phyloP scores from a whole-genome alignment of 2,888 invertebrate genomes.

The Allygus modestus region DNA sequence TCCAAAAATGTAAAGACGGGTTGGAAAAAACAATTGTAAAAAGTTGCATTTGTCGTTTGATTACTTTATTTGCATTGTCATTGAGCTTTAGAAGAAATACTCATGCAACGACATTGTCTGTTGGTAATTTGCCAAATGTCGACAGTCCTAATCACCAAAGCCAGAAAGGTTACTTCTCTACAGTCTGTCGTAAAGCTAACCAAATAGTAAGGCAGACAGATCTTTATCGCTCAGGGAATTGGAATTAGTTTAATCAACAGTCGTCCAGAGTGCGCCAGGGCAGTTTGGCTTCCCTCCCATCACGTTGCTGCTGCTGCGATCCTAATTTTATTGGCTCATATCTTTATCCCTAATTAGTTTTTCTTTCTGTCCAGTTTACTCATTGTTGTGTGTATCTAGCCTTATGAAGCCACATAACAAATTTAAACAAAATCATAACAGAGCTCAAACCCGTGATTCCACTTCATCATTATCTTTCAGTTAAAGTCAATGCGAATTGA shows the following conservation, averaged over 20 bases:
- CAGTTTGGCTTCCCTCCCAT: conserved; percentile 8
- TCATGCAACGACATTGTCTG: neutral
- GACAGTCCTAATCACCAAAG: neutral
- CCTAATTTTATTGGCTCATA: neutral
- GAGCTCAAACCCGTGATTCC: too few species aligned
- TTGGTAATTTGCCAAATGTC: neutral
- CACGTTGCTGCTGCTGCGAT: neutral
- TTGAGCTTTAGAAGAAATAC: too few species aligned
- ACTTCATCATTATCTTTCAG: too few species aligned
- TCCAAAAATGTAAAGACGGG: too few species aligned
- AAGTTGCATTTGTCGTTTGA: too few species aligned
- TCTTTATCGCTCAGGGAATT: neutral
- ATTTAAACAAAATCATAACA: too few species aligned
- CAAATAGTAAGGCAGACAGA: neutral
- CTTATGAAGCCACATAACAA: too few species aligned
- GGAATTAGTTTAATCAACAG: neutral
- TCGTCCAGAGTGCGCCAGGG: neutral
- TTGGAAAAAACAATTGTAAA: too few species aligned
- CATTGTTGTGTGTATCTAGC: too few species aligned
- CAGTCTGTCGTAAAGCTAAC: neutral
- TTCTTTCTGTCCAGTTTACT: neutral
- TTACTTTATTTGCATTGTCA: too few species aligned
- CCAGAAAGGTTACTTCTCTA: conserved; percentile 8
- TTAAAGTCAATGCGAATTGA: too few species aligned
- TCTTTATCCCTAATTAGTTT: neutral